Evolutionary conservation across 2,113 vertebrate genomes (phyloP).

Genomic region (Pionites leucogaster): DNA sequence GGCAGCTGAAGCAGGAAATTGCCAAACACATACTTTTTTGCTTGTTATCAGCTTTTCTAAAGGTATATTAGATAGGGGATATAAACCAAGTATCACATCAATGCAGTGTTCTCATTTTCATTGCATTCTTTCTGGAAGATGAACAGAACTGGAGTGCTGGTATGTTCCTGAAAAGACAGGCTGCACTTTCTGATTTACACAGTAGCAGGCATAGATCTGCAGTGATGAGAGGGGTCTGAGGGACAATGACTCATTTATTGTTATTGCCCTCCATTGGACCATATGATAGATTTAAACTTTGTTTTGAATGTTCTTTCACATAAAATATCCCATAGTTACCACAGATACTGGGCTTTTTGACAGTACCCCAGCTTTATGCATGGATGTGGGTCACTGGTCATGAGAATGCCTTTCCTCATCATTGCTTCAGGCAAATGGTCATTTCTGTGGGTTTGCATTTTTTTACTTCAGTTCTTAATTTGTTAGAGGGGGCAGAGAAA

Average conservation of each 20-base stretch:
- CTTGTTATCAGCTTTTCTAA: constrained; percentile 33
- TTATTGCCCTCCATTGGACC: background rate
- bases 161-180: background rate
- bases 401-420: background rate
- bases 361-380: background rate
- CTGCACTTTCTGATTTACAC: background rate
- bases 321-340: background rate
- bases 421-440: background rate
- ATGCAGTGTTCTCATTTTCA: background rate
- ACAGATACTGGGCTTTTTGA: background rate
- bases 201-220: background rate
- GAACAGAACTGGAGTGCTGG: background rate
- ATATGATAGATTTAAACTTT: background rate
- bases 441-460: background rate
- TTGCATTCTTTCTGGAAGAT: background rate
- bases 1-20: constrained; percentile 14
- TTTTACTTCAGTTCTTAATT: background rate
- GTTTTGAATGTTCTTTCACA: background rate
- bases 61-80: background rate
- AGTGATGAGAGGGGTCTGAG: background rate
- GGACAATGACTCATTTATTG: background rate
- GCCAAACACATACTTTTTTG: background rate
- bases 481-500: background rate
- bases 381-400: background rate
- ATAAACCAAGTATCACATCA: background rate